Evolutionary conservation across 1,140 invertebrate species (phyloP), one percentile per base, ranked within the genome.

Genomic region (Bombus affinis): DNA sequence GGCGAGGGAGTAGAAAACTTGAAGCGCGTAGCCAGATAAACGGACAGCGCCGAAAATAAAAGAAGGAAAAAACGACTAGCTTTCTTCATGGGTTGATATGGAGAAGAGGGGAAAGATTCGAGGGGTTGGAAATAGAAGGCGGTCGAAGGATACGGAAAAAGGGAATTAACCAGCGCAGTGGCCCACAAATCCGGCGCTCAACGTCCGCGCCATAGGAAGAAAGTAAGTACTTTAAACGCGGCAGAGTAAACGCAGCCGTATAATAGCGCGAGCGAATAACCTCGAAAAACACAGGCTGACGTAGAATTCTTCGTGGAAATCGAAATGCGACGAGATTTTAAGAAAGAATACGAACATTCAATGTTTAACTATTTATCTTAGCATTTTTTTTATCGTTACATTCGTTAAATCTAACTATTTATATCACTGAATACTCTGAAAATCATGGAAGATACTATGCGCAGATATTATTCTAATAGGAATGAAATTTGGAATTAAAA

Each of bases 101-200:
- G 37, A 13, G 32, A 57, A 8, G 15, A 15, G 68, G 44, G 32
- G 1, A 25, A 13, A 5, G 22, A 44, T 53, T 53, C 47, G 47
- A 8, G 18, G 37, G 53, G 25, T 22, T 22, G 59, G 62, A 28
- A 74, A 47, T 72, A 47, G 78, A 79, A 71, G 22, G 39, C 47
- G 83, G 71, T 68, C 57, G 37, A 85, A 86, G 65, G 70, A 82
- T 91, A 80, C 72, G 78, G 53, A 86, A 89, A 91, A 89, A 81
- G 68, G 59, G 74, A 91, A 88, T 89, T 88, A 89, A 89, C 62
- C 77, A 77, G 75, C 47, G 65, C 59, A 62, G 59, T n/a, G 86
- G 44, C 44, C 76, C 79, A 83, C 82, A 80, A 90, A 90, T 88
- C 89, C 83, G 68, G 76, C 78, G 42, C 39, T 37, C 53, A 66